phyloP scores from a whole-genome alignment of 2,797 vertebrate genomes.

The Australoheros facetus region DNA sequence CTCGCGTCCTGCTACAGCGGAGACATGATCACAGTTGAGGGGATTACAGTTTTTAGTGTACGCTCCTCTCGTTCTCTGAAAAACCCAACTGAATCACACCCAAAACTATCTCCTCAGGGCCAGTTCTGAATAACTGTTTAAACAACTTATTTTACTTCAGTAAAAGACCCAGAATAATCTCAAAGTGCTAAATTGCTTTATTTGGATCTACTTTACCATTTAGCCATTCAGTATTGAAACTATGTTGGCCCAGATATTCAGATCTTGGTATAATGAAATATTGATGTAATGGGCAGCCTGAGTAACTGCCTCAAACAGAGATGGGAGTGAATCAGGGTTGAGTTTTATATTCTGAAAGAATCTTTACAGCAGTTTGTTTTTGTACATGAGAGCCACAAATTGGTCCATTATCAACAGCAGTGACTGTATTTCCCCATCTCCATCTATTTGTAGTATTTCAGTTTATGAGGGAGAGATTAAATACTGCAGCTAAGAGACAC shows the following conservation, averaged over 20 bases:
- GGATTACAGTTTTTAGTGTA: slow-evolving; percentile 12
- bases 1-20: background rate
- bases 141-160: slow-evolving; percentile 19
- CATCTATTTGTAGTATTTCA: background rate
- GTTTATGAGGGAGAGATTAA: background rate
- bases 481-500: background rate
- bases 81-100: background rate
- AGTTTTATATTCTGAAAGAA: slow-evolving; percentile 5
- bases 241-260: slow-evolving; percentile 27
- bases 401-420: background rate
- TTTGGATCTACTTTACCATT: background rate
- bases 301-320: slow-evolving; percentile 44
- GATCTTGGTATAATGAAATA: slow-evolving; percentile 41
- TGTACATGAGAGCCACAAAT: background rate
- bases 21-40: background rate
- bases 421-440: slow-evolving; percentile 2
- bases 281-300: slow-evolving; percentile 43
- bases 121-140: slow-evolving; percentile 6
- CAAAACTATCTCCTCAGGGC: background rate
- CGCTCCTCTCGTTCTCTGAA: slow-evolving; percentile 13
- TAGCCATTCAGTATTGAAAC: slow-evolving; percentile 35
- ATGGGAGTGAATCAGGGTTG: slow-evolving; percentile 27
- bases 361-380: slow-evolving; percentile 17
- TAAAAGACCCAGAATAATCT: slow-evolving; percentile 16
- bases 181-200: slow-evolving; percentile 10